A percentile compares a stretch with the other conserved stretches of the same genome.
These are phyloP conservation scores for Leptopilina myrica DNA, from an alignment of 2,888 invertebrate genomes.

Conservation along the genomic window DNA sequence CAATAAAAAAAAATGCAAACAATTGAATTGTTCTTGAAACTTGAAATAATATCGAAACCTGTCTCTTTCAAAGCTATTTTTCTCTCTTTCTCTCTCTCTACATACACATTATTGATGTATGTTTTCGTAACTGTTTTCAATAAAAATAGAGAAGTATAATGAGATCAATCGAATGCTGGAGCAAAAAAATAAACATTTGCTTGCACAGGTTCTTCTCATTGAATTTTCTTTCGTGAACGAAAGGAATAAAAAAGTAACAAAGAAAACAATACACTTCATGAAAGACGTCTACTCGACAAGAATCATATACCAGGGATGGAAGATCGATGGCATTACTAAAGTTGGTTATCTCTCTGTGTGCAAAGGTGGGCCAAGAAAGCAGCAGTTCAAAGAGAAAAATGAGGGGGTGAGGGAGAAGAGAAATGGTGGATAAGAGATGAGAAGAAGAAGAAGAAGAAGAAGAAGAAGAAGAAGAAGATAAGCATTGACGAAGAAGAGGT, in stretches of 20 bases:
- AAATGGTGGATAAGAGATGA: not conserved
- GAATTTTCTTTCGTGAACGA: not conserved
- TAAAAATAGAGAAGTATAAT: no score
- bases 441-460: constrained; percentile 41
- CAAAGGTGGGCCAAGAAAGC: constrained; percentile 40
- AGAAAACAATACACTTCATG: not conserved
- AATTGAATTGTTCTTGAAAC: no score
- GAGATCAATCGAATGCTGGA: no score
- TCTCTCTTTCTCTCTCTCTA: no score
- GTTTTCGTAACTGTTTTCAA: no score
- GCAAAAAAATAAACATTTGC: no score
- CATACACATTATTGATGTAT: not conserved
- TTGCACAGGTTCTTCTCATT: no score
- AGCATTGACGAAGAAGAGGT: constrained; percentile 49
- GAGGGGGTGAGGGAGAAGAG: constrained; percentile 30
- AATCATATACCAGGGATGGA: constrained; percentile 26
- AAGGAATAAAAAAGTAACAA: not conserved
- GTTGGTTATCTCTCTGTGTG: constrained; percentile 30
- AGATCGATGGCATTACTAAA: constrained; percentile 38
- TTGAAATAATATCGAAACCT: no score
- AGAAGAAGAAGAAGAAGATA: constrained; percentile 46
- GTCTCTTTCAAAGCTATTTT: no score
- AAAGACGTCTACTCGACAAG: constrained; percentile 23
- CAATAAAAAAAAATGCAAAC: no score
- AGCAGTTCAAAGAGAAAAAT: constrained; percentile 20